Percentiles rank a stretch among this genome's conserved stretches.
Evolutionary conservation across 2,113 vertebrate genomes (phyloP).

Genomic region (Silurus asotus): DNA sequence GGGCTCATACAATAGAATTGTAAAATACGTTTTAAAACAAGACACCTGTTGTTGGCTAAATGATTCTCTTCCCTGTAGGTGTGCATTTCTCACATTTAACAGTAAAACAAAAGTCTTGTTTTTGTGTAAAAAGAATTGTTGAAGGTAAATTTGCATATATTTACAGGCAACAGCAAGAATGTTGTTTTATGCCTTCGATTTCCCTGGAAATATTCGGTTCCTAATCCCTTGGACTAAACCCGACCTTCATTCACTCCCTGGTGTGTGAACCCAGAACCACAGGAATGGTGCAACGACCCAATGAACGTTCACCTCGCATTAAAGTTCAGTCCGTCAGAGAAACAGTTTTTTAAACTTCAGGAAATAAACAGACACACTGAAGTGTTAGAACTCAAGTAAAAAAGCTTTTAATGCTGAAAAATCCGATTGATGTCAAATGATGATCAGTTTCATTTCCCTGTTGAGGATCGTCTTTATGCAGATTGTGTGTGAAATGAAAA

Average conservation of each 20-base stretch:
- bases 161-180: neutral
- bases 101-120: neutral
- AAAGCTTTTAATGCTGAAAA: too few relatives aligned
- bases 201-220: neutral
- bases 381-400: too few relatives aligned
- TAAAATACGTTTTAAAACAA: neutral
- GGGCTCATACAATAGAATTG: neutral
- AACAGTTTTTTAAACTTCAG: conserved; percentile 32
- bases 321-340: conserved; percentile 1
- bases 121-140: neutral
- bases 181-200: neutral
- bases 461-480: too few relatives aligned
- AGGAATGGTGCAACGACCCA: conserved; percentile 38
- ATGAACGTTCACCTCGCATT: conserved; percentile 27
- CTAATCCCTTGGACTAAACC: neutral
- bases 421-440: too few relatives aligned
- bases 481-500: too few relatives aligned
- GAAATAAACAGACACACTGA: neutral
- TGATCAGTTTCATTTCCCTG: too few relatives aligned
- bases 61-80: neutral
- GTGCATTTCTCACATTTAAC: neutral
- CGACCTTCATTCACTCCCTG: neutral
- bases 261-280: conserved; percentile 18
- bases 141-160: neutral
- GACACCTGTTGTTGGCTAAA: neutral